Evolutionary conservation across 2,113 vertebrate genomes (phyloP).

Genomic region (Genyomyrus donnyi): DNA sequence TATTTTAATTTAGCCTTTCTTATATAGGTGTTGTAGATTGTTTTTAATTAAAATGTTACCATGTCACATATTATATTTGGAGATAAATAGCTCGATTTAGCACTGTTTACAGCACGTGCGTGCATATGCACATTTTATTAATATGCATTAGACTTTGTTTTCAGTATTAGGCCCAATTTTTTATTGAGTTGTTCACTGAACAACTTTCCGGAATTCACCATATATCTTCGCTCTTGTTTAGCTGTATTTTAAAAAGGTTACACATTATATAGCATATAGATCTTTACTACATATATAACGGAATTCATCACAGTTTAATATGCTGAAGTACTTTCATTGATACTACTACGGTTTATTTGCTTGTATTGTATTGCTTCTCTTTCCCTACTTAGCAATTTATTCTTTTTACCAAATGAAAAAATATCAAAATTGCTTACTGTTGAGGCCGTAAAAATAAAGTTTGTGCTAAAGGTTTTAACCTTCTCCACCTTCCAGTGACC

Average conservation of each 20-base stretch:
- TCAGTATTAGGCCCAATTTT: background rate
- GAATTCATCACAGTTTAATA: background rate
- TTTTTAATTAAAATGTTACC: background rate
- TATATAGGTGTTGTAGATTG: background rate
- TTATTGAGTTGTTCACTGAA: background rate
- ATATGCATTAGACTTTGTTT: background rate
- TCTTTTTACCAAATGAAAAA: background rate
- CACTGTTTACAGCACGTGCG: background rate
- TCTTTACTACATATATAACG: background rate
- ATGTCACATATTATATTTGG: background rate
- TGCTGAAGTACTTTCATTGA: background rate
- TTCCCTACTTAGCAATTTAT: constrained; percentile 11
- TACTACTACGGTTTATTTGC: background rate
- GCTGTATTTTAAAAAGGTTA: background rate
- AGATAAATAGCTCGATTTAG: background rate
- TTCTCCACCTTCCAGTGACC: constrained; percentile 77
- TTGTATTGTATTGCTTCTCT: background rate
- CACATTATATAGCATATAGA: background rate
- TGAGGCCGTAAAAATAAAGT: constrained; percentile 27
- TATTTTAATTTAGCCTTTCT: background rate
- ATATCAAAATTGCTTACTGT: background rate
- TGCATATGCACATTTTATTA: background rate
- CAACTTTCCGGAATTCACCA: background rate
- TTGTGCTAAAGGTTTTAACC: constrained; percentile 67
- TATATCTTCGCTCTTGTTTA: background rate